Conservation (phyloP, 2,113 vertebrate species). For the Megatriorchis doriae region DNA sequence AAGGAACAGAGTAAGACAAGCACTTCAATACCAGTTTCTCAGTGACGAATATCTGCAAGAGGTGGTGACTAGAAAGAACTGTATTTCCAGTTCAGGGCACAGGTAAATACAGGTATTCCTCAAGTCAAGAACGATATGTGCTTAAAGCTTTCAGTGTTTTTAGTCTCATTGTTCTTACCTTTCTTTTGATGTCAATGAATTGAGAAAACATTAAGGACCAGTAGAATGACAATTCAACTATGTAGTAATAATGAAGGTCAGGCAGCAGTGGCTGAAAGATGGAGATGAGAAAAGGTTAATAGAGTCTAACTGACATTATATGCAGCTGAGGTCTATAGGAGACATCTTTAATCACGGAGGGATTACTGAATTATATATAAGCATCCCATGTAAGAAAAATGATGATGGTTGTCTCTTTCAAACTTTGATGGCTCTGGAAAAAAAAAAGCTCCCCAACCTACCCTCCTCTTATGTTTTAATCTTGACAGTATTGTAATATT, state of each 20-base stretch:
- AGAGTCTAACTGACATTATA: neutral
- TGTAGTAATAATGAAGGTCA: conserved; percentile 96
- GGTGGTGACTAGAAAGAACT: neutral
- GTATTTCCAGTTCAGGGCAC: neutral
- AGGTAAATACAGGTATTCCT: neutral
- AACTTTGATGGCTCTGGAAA: neutral
- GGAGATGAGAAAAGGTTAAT: conserved; percentile 53
- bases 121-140: neutral
- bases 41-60: neutral
- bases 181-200: conserved; percentile 97
- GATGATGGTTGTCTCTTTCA: neutral
- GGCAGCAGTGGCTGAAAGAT: conserved; percentile 86
- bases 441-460: neutral
- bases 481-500: neutral
- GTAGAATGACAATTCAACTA: conserved; percentile 95
- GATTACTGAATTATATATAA: neutral
- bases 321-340: neutral
- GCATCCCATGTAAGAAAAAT: neutral
- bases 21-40: neutral
- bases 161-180: conserved; percentile 80
- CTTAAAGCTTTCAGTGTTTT: neutral
- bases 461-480: neutral
- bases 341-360: neutral
- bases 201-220: conserved; percentile 96
- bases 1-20: neutral